These are phyloP conservation scores for Colius striatus DNA, from an alignment of 2,113 vertebrate genomes.

Conservation along the genomic window DNA sequence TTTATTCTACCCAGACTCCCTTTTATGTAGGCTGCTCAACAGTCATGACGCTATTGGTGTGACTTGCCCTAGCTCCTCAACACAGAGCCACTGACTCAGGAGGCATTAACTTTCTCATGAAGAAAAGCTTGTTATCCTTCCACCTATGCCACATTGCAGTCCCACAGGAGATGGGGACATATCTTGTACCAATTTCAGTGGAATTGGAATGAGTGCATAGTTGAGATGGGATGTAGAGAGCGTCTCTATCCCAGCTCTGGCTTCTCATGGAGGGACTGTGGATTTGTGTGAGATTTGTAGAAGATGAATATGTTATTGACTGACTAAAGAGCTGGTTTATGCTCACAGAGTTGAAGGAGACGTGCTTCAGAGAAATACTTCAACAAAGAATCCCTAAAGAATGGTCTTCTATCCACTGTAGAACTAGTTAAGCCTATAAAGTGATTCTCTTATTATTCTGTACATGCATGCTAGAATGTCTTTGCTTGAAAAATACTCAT, in stretches of 20 bases:
- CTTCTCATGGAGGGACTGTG: background rate
- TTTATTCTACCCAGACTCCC: background rate
- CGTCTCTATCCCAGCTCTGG: background rate
- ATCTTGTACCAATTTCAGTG: background rate
- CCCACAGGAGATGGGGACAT: background rate
- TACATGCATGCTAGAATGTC: rapidly evolving
- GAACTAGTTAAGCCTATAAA: background rate
- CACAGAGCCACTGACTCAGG: background rate
- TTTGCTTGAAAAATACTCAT: background rate
- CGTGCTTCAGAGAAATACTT: background rate
- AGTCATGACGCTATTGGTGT: background rate
- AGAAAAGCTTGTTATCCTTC: background rate
- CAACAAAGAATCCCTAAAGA: background rate
- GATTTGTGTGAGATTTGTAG: background rate
- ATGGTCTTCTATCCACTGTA: background rate
- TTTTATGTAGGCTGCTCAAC: background rate
- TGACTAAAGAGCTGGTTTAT: background rate
- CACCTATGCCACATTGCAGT: rapidly evolving
- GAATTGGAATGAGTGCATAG: background rate
- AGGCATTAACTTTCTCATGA: background rate
- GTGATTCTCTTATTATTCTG: background rate
- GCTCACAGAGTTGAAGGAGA: background rate
- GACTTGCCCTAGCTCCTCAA: background rate
- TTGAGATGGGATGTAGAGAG: no score
- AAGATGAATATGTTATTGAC: background rate